phyloP scores from a whole-genome alignment of 2,797 vertebrate genomes.

The Tapera naevia region DNA sequence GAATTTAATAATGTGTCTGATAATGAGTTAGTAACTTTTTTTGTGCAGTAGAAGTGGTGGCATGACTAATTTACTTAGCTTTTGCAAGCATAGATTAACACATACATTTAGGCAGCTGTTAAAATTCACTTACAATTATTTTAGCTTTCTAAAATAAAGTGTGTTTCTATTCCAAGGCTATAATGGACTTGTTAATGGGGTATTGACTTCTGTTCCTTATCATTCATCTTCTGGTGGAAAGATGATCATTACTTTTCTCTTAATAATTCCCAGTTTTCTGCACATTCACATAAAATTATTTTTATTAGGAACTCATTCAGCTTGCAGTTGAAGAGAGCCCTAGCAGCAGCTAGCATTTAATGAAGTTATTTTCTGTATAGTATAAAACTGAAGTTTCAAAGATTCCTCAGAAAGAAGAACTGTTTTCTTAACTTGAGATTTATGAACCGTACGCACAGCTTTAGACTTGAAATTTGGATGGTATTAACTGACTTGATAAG shows the following conservation, averaged over 20 bases:
- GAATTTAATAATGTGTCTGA: constrained; percentile 11
- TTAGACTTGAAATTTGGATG: background rate
- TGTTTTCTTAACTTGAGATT: background rate
- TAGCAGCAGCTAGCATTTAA: background rate
- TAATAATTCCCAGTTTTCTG: constrained; percentile 59
- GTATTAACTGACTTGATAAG: background rate
- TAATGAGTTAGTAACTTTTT: constrained; percentile 14
- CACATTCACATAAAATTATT: constrained; percentile 36
- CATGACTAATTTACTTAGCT: constrained; percentile 54
- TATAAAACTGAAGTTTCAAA: background rate
- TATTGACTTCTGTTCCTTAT: constrained; percentile 69
- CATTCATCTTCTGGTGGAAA: constrained; percentile 53
- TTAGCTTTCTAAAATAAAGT: constrained; percentile 48
- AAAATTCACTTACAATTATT: constrained; percentile 66
- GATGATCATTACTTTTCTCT: constrained; percentile 58
- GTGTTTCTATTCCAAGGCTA: constrained; percentile 49
- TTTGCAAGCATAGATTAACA: constrained; percentile 22
- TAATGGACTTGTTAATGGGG: constrained; percentile 70
- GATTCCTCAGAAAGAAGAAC: background rate
- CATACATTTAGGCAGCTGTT: constrained; percentile 34
- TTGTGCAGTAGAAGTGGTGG: constrained; percentile 14
- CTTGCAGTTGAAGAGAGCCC: constrained; percentile 10
- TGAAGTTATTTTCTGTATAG: background rate
- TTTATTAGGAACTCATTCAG: constrained; percentile 46
- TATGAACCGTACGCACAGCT: background rate